Percentiles rank a stretch among this genome's conserved stretches.
These are phyloP conservation scores for Andricus quercusramuli DNA, from an alignment of 2,888 invertebrate species.

Conservation along the genomic window DNA sequence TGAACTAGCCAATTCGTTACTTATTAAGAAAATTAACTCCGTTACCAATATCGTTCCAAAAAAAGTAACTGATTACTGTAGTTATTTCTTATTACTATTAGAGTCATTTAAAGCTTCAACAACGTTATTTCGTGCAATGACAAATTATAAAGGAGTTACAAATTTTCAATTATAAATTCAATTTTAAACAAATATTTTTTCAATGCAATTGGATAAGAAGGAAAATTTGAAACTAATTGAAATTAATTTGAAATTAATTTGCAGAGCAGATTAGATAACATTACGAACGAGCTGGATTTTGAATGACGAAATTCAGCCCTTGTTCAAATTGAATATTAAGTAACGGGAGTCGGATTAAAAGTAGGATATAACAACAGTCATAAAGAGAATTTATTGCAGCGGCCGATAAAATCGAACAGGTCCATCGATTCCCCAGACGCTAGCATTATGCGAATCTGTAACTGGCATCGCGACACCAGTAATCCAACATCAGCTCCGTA, in stretches of 20 bases:
- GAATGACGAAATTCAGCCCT: neutral
- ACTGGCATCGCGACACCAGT: conserved; percentile 29
- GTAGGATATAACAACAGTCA: conserved; percentile 13
- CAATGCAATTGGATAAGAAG: neutral
- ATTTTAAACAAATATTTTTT: neutral
- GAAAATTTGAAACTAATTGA: neutral
- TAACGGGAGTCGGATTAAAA: conserved; percentile 28
- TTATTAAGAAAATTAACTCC: too few relatives aligned
- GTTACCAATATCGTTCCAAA: too few relatives aligned
- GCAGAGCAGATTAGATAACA: neutral
- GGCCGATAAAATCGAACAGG: conserved; percentile 22
- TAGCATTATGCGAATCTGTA: conserved; percentile 30
- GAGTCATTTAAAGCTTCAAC: too few relatives aligned
- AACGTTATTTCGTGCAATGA: too few relatives aligned
- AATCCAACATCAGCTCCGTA: conserved; percentile 27
- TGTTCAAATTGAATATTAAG: conserved; percentile 30
- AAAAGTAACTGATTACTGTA: too few relatives aligned
- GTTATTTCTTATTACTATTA: too few relatives aligned
- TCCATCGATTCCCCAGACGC: conserved; percentile 35
- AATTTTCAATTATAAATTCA: too few relatives aligned
- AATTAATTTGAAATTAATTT: neutral
- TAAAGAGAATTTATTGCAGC: conserved; percentile 23
- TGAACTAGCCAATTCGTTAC: too few relatives aligned
- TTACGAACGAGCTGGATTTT: neutral
- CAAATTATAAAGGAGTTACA: too few relatives aligned